These are phyloP conservation scores for Xanthorhoe spadicearia DNA, from an alignment of 2,888 invertebrate species.

Conservation along the genomic window DNA sequence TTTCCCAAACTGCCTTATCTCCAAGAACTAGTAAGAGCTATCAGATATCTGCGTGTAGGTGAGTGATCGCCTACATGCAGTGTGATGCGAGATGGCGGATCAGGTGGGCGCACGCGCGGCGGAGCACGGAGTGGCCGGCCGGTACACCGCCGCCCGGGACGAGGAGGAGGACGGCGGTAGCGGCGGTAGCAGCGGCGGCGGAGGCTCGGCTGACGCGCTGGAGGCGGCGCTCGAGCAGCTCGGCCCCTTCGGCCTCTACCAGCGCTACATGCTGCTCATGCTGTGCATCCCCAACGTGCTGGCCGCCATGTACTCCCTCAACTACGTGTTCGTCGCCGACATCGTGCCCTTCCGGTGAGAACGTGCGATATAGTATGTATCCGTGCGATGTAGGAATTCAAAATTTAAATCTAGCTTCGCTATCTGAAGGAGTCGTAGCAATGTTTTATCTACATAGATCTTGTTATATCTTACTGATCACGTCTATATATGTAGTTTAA, in stretches of 20 bases:
- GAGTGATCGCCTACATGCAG: constrained; percentile 8
- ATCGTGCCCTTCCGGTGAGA: constrained; percentile 82
- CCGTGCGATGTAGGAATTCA: not conserved
- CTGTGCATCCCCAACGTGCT: constrained; percentile 79
- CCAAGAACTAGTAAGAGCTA: not conserved
- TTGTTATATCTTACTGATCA: not conserved
- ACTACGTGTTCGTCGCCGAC: constrained; percentile 85
- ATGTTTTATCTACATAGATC: not conserved
- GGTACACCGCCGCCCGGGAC: not conserved
- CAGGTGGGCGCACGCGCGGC: constrained; percentile 12
- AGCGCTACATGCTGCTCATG: constrained; percentile 66
- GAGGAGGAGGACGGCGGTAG: not conserved
- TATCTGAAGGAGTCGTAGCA: not conserved
- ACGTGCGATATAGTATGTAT: not conserved
- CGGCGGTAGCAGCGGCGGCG: constrained; percentile 5
- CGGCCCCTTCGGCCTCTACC: constrained; percentile 75
- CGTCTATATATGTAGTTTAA: not conserved
- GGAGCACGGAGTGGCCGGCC: not conserved
- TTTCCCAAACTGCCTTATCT: constrained; percentile 10
- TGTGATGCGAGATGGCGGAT: constrained; percentile 27
- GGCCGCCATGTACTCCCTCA: constrained; percentile 81
- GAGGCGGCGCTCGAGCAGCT: constrained; percentile 69
- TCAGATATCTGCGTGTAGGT: constrained; percentile 3
- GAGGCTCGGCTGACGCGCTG: constrained; percentile 51
- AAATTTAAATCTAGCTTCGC: not conserved